Evolutionary conservation across 1,140 invertebrate genomes (phyloP).

Genomic region (Phortica variegata): DNA sequence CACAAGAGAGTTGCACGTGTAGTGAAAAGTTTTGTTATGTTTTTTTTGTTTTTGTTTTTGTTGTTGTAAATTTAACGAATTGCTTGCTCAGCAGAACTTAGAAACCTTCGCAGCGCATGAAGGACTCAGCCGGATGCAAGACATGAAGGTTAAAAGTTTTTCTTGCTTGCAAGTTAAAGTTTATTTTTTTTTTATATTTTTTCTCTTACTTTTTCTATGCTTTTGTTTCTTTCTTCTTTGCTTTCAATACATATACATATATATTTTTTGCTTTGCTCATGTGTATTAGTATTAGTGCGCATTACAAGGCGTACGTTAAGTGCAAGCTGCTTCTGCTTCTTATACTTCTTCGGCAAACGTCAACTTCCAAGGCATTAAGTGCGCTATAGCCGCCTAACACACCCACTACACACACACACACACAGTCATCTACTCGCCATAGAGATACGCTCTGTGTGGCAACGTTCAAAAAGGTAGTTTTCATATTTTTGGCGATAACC

Average conservation of each 20-base stretch:
- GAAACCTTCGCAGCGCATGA: too few relatives aligned
- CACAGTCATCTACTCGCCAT: slow-evolving; percentile 22
- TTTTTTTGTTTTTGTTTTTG: too few relatives aligned
- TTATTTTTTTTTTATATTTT: slow-evolving; percentile 43
- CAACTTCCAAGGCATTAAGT: slow-evolving; percentile 37
- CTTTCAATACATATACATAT: slow-evolving; percentile 35
- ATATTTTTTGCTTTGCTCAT: too few relatives aligned
- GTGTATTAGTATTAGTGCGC: slow-evolving; percentile 11
- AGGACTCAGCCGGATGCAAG: slow-evolving; percentile 9
- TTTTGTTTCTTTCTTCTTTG: slow-evolving; percentile 43
- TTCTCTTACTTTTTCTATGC: slow-evolving; percentile 45
- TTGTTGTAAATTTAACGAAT: too few relatives aligned
- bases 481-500: slow-evolving; percentile 51
- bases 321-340: too few relatives aligned
- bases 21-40: too few relatives aligned
- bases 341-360: too few relatives aligned
- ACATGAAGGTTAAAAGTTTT: slow-evolving; percentile 50
- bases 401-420: too few relatives aligned
- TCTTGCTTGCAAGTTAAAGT: slow-evolving; percentile 48
- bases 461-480: slow-evolving; percentile 40
- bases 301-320: slow-evolving; percentile 6
- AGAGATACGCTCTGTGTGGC: too few relatives aligned
- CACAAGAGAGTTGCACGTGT: too few relatives aligned
- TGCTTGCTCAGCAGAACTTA: too few relatives aligned
- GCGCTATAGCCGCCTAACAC: slow-evolving; percentile 36